phyloP scores from a whole-genome alignment of 1,140 invertebrate genomes.

The Phymastichus coffea region DNA sequence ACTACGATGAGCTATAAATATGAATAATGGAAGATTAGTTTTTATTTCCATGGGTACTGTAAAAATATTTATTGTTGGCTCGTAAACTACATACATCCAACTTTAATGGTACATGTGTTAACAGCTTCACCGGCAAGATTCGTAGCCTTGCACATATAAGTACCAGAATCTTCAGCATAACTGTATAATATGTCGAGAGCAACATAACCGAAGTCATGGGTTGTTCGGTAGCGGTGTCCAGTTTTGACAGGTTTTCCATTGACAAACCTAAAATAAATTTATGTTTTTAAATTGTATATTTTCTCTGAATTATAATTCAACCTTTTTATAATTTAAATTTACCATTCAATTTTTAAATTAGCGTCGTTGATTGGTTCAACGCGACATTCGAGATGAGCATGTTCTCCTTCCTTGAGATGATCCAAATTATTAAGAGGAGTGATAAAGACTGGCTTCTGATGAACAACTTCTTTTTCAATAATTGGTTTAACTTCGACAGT shows the following conservation, averaged over 20 bases:
- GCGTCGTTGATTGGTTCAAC: conserved; percentile 95
- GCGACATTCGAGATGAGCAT: conserved; percentile 92
- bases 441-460: conserved; percentile 82
- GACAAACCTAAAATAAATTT: conserved; percentile 43
- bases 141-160: conserved; percentile 92
- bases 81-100: conserved; percentile 63
- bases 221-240: conserved; percentile 86
- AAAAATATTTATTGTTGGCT: neutral
- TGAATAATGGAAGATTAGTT: conserved; percentile 14
- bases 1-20: conserved; percentile 67
- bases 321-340: conserved; percentile 45
- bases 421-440: conserved; percentile 83
- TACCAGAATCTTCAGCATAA: conserved; percentile 91
- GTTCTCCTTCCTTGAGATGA: conserved; percentile 85
- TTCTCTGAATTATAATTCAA: too few relatives aligned
- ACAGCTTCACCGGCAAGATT: conserved; percentile 90
- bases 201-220: conserved; percentile 95
- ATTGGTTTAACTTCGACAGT: conserved; percentile 73
- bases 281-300: neutral
- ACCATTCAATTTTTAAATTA: conserved; percentile 95
- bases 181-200: conserved; percentile 91
- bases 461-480: conserved; percentile 73
- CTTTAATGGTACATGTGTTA: conserved; percentile 86
- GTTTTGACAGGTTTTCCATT: conserved; percentile 54
- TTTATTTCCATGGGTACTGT: neutral